A percentile compares a stretch with the other conserved stretches of the same genome.
These are phyloP conservation scores for Kobus ellipsiprymnus DNA, from an alignment of 2,113 vertebrate species.

Conservation along the genomic window DNA sequence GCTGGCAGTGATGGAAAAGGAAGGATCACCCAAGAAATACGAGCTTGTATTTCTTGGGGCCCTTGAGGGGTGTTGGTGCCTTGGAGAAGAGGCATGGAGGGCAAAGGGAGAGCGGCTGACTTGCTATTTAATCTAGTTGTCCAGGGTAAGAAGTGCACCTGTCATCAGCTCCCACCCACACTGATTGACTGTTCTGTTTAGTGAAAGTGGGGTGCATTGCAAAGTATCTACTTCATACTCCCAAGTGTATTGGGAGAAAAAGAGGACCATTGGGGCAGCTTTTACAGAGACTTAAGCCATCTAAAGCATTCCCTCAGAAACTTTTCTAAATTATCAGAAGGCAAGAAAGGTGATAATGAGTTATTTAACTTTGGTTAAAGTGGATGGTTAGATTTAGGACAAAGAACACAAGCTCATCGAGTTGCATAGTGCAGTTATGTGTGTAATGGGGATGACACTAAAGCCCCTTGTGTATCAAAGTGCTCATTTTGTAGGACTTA, in stretches of 20 bases:
- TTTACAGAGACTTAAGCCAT: not conserved
- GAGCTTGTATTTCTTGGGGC: not conserved
- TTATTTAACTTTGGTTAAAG: not conserved
- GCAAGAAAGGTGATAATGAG: not conserved
- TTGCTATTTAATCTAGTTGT: not conserved
- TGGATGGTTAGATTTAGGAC: not conserved
- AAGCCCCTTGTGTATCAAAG: not conserved
- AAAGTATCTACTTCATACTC: not conserved
- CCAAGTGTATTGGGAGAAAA: not conserved
- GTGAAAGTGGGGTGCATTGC: not conserved
- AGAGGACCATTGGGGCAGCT: not conserved
- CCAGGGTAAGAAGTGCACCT: not conserved
- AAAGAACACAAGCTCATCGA: not conserved
- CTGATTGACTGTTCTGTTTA: not conserved
- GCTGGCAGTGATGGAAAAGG: not conserved
- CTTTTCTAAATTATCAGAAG: not conserved
- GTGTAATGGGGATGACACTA: not conserved
- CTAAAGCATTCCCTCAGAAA: not conserved
- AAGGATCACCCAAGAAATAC: not conserved
- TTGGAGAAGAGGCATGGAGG: not conserved
- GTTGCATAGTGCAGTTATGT: not conserved
- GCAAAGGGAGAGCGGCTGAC: not conserved
- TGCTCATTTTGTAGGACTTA: not conserved
- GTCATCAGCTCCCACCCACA: not conserved
- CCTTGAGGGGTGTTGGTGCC: not conserved